A percentile compares a stretch with the other conserved stretches of the same genome.
Evolutionary conservation across 2,113 vertebrate genomes (phyloP).

Genomic region (Holacanthus passer): DNA sequence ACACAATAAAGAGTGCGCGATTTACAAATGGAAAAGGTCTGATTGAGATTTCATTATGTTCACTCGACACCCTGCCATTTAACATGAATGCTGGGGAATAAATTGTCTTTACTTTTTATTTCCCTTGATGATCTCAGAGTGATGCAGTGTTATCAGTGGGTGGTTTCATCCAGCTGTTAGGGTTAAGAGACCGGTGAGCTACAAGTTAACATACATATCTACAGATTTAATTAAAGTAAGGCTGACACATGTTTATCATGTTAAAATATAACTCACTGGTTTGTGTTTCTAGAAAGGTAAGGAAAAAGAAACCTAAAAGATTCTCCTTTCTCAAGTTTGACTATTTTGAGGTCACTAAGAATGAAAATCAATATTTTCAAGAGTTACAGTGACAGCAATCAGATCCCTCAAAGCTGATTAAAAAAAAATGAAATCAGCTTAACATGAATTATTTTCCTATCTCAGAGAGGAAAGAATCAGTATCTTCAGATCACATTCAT

Average conservation of each 20-base stretch:
- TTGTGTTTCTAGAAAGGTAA: too few relatives aligned
- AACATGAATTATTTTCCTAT: background rate
- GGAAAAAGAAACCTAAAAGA: too few relatives aligned
- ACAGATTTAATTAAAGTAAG: too few relatives aligned
- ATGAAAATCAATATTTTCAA: background rate
- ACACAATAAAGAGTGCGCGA: background rate
- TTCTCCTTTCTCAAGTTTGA: too few relatives aligned
- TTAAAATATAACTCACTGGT: too few relatives aligned
- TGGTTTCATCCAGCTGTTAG: background rate
- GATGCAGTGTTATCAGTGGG: background rate
- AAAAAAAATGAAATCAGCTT: background rate
- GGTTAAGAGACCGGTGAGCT: background rate
- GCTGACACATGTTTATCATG: too few relatives aligned
- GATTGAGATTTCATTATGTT: slow-evolving; percentile 11
- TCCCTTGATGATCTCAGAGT: background rate
- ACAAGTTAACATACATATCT: background rate
- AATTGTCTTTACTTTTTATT: background rate
- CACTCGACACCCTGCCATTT: background rate
- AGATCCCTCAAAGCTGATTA: background rate
- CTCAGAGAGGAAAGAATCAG: background rate
- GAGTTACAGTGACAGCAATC: background rate
- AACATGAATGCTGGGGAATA: background rate
- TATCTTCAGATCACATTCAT: background rate
- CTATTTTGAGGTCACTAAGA: too few relatives aligned
- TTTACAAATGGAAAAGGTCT: background rate